A percentile compares a stretch with the other conserved stretches of the same genome.
Evolutionary conservation across 2,113 vertebrate species (phyloP).

Genomic region (Cepphus grylle): DNA sequence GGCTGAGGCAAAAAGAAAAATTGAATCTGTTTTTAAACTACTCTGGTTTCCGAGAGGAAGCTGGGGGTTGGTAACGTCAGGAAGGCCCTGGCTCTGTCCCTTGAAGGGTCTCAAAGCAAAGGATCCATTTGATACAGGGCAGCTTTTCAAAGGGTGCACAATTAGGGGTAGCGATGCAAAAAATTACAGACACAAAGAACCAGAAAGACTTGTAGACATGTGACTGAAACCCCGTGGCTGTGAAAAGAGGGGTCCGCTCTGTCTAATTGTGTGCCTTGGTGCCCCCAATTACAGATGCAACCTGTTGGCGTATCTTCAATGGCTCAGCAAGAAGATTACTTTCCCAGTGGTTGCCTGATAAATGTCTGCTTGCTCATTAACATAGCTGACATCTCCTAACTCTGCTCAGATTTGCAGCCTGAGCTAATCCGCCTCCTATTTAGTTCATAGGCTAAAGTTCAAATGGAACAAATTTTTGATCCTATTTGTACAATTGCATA

Average conservation of each 20-base stretch:
- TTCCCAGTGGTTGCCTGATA: background rate
- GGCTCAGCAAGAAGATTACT: background rate
- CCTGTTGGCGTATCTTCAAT: background rate
- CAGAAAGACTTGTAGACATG: background rate
- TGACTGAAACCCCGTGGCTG: background rate
- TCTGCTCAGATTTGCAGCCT: background rate
- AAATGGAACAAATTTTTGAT: background rate
- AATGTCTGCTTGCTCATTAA: background rate
- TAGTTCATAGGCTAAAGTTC: background rate
- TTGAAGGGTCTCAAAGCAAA: background rate
- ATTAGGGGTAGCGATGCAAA: background rate
- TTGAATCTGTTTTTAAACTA: background rate
- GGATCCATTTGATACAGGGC: background rate
- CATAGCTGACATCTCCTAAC: background rate
- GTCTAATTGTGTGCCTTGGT: background rate
- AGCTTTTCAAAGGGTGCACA: background rate
- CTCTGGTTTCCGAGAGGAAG: background rate
- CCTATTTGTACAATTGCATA: fast-evolving
- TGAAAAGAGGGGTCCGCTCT: background rate
- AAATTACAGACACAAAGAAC: background rate
- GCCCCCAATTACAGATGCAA: background rate
- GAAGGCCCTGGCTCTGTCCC: background rate
- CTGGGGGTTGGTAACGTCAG: background rate
- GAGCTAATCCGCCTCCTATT: background rate
- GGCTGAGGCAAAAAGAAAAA: background rate